Evolutionary conservation across 23 tunicate species (phyloP).

Genomic region (Botrylloides violaceus): DNA sequence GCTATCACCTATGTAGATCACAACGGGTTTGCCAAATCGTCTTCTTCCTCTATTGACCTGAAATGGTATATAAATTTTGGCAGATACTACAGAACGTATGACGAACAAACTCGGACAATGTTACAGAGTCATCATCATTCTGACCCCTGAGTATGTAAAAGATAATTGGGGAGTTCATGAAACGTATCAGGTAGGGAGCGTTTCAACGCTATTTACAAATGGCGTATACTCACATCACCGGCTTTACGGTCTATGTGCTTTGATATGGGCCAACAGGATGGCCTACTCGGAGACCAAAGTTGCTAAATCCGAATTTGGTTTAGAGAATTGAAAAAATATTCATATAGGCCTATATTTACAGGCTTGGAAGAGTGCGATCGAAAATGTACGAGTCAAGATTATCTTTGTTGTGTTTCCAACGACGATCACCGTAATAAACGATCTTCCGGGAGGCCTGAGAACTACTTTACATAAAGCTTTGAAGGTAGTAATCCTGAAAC

Average conservation of each 20-base stretch:
- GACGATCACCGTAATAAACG: not conserved
- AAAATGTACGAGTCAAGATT: conserved; percentile 7
- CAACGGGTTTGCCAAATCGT: too few species aligned
- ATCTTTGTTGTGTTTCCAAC: conserved; percentile 4
- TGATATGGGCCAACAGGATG: too few species aligned
- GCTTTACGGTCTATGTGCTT: too few species aligned
- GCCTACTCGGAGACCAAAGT: too few species aligned
- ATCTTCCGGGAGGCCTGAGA: not conserved
- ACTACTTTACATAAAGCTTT: not conserved
- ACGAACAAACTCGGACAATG: conserved; percentile 18
- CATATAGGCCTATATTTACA: too few species aligned
- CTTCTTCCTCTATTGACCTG: not conserved
- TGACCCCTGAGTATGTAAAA: conserved; percentile 32
- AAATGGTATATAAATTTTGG: not conserved
- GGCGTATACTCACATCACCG: too few species aligned
- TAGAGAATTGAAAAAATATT: too few species aligned
- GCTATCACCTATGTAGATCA: too few species aligned
- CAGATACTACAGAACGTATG: conserved; percentile 32
- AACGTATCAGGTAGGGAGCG: conserved; percentile 16
- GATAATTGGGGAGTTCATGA: conserved; percentile 54
- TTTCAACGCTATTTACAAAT: too few species aligned
- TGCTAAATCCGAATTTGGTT: too few species aligned
- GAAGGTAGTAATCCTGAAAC: conserved; percentile 10
- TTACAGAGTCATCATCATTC: conserved; percentile 44
- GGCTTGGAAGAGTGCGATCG: conserved; percentile 24